Base-by-base conservation (phyloP, 2,113 vertebrate genomes). In the Dicentrarchus labrax region DNA sequence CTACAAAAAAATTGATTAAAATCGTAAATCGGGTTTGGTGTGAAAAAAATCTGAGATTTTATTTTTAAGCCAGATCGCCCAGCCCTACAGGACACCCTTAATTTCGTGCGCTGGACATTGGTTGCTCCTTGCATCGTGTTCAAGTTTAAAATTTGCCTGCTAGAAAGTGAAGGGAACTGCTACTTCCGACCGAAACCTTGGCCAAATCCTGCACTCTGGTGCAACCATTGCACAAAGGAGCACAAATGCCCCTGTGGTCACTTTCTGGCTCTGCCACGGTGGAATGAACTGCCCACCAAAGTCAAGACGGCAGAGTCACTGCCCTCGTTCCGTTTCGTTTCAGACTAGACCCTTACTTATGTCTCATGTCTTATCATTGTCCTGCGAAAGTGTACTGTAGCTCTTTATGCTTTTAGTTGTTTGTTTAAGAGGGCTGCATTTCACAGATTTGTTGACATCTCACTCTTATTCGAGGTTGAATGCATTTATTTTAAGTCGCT, bases 251-350 rank as follows among this genome's bases (percentile, higher is more conserved):
- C 76, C 45, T 56, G 39, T 73, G 77, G 69, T 66, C 43, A 53
- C n/a, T 68, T n/a, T 51, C 30, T 72, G 30, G 15, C 67, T 68
- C 12, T 54, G 24, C 19, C 8, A 41, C 60, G 22, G 50, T 51
- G 57, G 36, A 81, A 78, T 82, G 17, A 75, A 39, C 53, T 76
- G 47, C n/a, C 41, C n/a, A 50, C 54, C 39, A 6, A 77, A 65
- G 8, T 59, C 3, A 12, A 53, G 41, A 57, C 61, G 56, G 67
- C 59, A 65, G 19, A 38, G 48, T 64, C 59, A 50, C 22, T 72
- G 41, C 51, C 39, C 10, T 74, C 57, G 30, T 59, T 69, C 22
- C 10, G n/a, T n/a, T n/a, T n/a, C n/a, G n/a, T 80, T 67, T 30
- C 11, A 71, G 12, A 76, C 50, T 22, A 65, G 15, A 75, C 15